Evolutionary conservation across 2,797 vertebrate genomes (phyloP), one percentile per base, ranked within the genome.

Genomic region (Falco novaeseelandiae): DNA sequence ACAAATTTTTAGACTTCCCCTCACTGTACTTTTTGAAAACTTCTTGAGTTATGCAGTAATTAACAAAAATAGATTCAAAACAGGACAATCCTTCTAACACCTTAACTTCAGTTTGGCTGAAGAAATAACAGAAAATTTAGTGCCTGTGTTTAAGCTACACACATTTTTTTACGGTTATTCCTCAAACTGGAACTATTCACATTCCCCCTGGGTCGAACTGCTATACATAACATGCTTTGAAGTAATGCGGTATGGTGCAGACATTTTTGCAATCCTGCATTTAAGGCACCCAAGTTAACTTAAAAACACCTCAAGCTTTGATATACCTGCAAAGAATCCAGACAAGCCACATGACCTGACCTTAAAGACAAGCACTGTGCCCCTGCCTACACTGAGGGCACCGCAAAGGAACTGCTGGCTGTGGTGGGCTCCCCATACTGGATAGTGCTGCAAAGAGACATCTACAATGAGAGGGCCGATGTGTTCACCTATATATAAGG

Each of bases 341-440:
- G 57, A 22, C 23, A 71, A 66, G 29, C 36, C 49, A 49, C 52
- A 13, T 8, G 4, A 84, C 29, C 29, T 17, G 14, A 36, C 29
- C 19, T 15, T 40, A 40, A 32, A 91, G 34, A 20, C 34, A 46
- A 44, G 27, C 12, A 29, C 20, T 26, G 49, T 42, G 40, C 40
- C 40, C 40, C 40, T 15, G 14, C 40, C 40, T 42, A 42, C 91
- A 99, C 99, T 14, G 99, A 99, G 61, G 98, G 98, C 15, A 97
- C 97, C 0, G 98, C 98, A 78, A 99, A 99, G 96, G 98, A 42
- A 15, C 99, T 98, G 0, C 96, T 99, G 97, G 98, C 99, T 0
- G 98, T 99, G 16, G 99, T 99, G 29, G 99, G 99, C 76, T 99
- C 99, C 58, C 99, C 99, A 0, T 99, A 99, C 87, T 99, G 99